A percentile compares a stretch with the other conserved stretches of the same genome.
Conservation (phyloP, 2,113 vertebrate species). For the Madoqua kirkii region DNA sequence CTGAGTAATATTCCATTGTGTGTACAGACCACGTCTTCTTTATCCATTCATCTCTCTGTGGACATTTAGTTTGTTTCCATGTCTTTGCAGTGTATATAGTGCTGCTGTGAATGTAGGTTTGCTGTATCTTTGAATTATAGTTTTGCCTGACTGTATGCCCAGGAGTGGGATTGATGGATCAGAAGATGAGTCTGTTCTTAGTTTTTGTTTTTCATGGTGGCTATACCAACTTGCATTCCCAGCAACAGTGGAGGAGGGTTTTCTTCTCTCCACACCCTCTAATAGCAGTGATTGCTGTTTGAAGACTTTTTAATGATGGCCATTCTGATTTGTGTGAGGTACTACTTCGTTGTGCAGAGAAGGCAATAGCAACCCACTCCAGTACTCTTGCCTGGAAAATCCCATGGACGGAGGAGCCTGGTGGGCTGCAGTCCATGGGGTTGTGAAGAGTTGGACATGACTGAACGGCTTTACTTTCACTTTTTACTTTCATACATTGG, state of each 20-base stretch:
- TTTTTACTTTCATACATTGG: no score
- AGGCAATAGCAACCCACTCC: no score
- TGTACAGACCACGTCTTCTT: not conserved
- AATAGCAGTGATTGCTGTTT: not conserved
- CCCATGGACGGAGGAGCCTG: no score
- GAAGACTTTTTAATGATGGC: not conserved
- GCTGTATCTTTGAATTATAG: not conserved
- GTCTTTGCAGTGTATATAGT: not conserved
- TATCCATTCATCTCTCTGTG: not conserved
- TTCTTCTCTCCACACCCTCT: not conserved
- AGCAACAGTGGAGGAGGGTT: not conserved
- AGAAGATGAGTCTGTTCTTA: not conserved
- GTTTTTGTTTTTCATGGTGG: not conserved
- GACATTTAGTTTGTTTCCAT: not conserved
- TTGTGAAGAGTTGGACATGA: no score
- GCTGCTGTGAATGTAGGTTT: not conserved
- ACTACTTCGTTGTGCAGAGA: not conserved
- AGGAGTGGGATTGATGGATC: not conserved
- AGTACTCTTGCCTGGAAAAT: no score
- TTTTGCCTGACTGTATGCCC: not conserved
- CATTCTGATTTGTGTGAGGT: not conserved
- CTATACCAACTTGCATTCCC: not conserved
- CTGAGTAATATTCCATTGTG: not conserved
- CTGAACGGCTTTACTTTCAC: no score
- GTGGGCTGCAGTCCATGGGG: no score